A percentile compares a stretch with the other conserved stretches of the same genome.
These are phyloP conservation scores for Drosophila conformis DNA, from an alignment of 2,888 invertebrate species.

Conservation along the genomic window DNA sequence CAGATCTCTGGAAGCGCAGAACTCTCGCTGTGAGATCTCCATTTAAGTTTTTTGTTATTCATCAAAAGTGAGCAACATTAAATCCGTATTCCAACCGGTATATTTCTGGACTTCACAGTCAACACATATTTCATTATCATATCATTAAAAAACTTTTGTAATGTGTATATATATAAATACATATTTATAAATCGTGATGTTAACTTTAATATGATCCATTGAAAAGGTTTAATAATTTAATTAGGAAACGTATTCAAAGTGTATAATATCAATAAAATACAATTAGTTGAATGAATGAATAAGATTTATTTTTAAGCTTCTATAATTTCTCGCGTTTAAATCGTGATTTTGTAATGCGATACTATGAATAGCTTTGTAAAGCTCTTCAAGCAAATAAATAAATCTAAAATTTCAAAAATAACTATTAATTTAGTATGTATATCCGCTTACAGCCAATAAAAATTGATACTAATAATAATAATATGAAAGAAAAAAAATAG, in stretches of 20 bases:
- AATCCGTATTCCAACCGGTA: slow-evolving; percentile 22
- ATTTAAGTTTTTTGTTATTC: slow-evolving; percentile 25
- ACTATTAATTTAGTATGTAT: neutral
- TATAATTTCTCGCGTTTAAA: neutral
- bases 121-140: slow-evolving; percentile 31
- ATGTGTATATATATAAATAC: slow-evolving; percentile 3
- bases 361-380: neutral
- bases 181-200: slow-evolving; percentile 29
- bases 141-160: slow-evolving; percentile 30
- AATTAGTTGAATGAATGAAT: neutral
- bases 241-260: slow-evolving; percentile 23
- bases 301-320: neutral
- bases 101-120: slow-evolving; percentile 46
- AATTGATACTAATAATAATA: neutral
- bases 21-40: slow-evolving; percentile 46
- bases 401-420: neutral
- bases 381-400: neutral
- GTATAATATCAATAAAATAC: neutral
- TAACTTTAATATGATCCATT: slow-evolving; percentile 26
- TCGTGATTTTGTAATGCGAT: neutral
- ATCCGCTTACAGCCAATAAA: neutral
- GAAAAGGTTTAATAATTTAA: slow-evolving; percentile 38
- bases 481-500: neutral
- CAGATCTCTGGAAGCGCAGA: slow-evolving; percentile 32
- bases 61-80: slow-evolving; percentile 22